Conservation (phyloP, 2,113 vertebrate genomes). For the Phainopepla nitens region DNA sequence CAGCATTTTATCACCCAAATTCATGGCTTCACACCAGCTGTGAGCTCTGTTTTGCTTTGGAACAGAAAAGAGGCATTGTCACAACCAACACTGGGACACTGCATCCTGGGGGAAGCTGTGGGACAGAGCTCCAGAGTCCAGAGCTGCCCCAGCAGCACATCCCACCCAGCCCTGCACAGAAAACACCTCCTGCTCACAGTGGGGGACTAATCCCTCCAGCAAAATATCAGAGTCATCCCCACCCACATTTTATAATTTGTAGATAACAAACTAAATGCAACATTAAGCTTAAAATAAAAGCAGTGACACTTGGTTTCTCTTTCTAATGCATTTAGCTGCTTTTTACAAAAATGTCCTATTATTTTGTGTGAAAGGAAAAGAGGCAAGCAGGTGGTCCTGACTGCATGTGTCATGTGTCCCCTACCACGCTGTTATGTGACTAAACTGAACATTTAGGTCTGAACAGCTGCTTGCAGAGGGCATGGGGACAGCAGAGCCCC, state of each 20-base stretch:
- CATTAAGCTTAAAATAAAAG: background rate
- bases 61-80: background rate
- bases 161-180: background rate
- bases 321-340: background rate
- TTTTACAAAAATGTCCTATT: background rate
- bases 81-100: background rate
- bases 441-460: background rate
- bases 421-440: background rate
- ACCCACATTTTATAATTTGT: background rate
- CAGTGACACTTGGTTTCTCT: background rate
- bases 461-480: background rate
- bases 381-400: background rate
- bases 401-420: background rate
- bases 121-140: background rate
- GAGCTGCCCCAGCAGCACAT: background rate
- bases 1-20: background rate
- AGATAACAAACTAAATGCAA: background rate
- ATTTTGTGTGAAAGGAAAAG: background rate
- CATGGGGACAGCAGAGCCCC: background rate
- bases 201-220: background rate
- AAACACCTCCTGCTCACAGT: background rate
- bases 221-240: background rate
- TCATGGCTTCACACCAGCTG: background rate
- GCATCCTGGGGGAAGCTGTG: no score
- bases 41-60: background rate